Percentiles rank a stretch among this genome's conserved stretches.
Conservation (phyloP, 2,888 invertebrate genomes). For the Tiliacea citrago region DNA sequence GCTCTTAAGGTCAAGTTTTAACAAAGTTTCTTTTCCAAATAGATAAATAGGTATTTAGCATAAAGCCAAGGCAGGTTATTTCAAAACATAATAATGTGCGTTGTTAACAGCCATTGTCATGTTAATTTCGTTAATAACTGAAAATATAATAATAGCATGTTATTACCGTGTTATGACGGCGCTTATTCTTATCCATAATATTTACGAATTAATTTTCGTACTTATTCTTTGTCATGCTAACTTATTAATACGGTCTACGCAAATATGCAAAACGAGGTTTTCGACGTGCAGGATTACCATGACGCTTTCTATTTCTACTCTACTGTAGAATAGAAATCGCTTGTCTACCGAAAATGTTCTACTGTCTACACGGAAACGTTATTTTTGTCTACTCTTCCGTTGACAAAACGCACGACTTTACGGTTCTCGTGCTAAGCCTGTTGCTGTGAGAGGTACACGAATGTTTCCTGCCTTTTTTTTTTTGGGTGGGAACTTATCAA, state of each 20-base stretch:
- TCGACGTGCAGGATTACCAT: too few species aligned
- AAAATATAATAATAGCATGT: constrained; percentile 16
- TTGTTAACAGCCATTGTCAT: constrained; percentile 41
- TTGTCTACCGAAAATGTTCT: too few species aligned
- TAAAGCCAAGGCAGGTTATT: constrained; percentile 40
- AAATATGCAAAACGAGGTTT: constrained; percentile 9
- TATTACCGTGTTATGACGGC: constrained; percentile 9
- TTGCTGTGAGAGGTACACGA: too few species aligned
- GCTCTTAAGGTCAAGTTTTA: not conserved
- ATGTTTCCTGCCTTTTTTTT: too few species aligned
- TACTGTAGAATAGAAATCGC: too few species aligned
- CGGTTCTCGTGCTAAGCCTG: too few species aligned
- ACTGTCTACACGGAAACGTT: too few species aligned
- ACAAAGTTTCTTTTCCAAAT: not conserved
- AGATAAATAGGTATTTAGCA: constrained; percentile 27
- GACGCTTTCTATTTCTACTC: too few species aligned
- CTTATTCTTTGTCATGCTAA: constrained; percentile 1
- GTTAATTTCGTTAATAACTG: constrained; percentile 40
- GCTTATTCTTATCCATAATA: constrained; percentile 12
- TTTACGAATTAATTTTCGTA: constrained; percentile 19
- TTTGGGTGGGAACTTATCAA: too few species aligned
- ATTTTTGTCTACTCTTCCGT: too few species aligned
- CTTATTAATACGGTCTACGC: constrained; percentile 8
- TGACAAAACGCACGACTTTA: too few species aligned
- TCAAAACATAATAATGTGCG: constrained; percentile 17